Base-by-base conservation (phyloP, 37 sponge, comb jelly and placozoan genomes). In the Lycopodina hypogea region DNA sequence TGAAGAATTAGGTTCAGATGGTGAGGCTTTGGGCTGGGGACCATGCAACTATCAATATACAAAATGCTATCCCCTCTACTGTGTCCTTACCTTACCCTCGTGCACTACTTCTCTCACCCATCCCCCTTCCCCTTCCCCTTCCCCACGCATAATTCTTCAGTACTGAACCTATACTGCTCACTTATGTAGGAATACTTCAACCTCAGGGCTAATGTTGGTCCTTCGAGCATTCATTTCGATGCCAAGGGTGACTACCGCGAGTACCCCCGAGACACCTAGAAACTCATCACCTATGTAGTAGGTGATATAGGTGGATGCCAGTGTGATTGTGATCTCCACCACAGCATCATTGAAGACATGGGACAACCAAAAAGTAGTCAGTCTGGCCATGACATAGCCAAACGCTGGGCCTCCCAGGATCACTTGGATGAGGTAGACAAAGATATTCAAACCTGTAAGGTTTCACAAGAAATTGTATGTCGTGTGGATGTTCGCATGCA, bases 281-380 rank as follows among this genome's bases (percentile, higher is more conserved):
- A 90, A 80, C 24, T 53, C 63, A 74, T 93, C 97, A 34, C 93
- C 93, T 52, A 96, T 68, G 68, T 81, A 96, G 86, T 72, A 96
- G 19, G 93, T 88, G 71, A 96, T 56, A 75, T 96, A 96, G 59
- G 97, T 85, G 3, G 97, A 96, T 40, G 86, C 93, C 38, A 96
- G 79, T 6, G 97, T 96, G 78, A 96, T 90, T 40, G 91, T 90
- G 32, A 96, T 96, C 72, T 96, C 97, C 2, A 93, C 90, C 50
- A 96, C 78, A 39, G 90, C 90, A 80, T 96, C 97, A 74, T 96
- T 96, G 80, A 85, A 96, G 26, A 96, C 93, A 41, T 80, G 76
- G 12, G 93, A 90, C n/a, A 96, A 79, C 90, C 93, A 90, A 21
- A 87, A 88, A 36, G 90, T 82, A 14, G 89, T 80, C 34, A 90